phyloP scores from a whole-genome alignment of 1,140 invertebrate species.

The Dryas iulia region DNA sequence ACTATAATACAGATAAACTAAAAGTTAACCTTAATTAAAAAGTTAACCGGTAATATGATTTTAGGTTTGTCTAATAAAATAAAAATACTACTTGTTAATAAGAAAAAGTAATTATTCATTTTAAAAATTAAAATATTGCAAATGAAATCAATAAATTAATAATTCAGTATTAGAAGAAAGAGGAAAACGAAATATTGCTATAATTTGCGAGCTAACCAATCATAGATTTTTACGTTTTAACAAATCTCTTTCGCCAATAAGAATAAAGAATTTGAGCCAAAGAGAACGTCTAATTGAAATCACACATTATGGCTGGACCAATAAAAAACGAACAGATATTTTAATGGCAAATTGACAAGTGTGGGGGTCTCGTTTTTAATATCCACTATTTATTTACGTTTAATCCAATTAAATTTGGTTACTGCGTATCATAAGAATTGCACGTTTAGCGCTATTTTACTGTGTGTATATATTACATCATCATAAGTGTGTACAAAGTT shows the following conservation, averaged over 20 bases:
- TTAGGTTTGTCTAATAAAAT: too few species aligned
- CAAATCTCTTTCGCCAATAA: constrained; percentile 24
- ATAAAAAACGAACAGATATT: constrained; percentile 68
- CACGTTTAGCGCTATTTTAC: neutral
- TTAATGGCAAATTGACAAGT: constrained; percentile 73
- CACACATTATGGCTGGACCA: constrained; percentile 49
- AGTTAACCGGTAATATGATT: too few species aligned
- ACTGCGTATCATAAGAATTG: constrained; percentile 6
- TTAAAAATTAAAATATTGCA: neutral
- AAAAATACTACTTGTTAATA: too few species aligned
- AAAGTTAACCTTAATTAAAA: too few species aligned
- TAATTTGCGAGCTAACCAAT: constrained; percentile 5
- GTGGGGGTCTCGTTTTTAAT: constrained; percentile 44
- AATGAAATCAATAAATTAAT: neutral
- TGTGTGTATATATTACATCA: constrained; percentile 36
- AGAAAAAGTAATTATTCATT: too few species aligned
- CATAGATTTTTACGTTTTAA: neutral
- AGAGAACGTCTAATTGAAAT: constrained; percentile 12
- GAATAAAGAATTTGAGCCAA: neutral
- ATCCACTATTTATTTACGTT: constrained; percentile 73
- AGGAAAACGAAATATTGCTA: neutral
- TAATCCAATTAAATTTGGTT: constrained; percentile 45
- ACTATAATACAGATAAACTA: too few species aligned
- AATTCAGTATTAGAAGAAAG: too few species aligned
- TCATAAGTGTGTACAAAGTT: constrained; percentile 8